These are phyloP conservation scores for Pelmatolapia mariae DNA, from an alignment of 2,113 vertebrate species.

Conservation along the genomic window DNA sequence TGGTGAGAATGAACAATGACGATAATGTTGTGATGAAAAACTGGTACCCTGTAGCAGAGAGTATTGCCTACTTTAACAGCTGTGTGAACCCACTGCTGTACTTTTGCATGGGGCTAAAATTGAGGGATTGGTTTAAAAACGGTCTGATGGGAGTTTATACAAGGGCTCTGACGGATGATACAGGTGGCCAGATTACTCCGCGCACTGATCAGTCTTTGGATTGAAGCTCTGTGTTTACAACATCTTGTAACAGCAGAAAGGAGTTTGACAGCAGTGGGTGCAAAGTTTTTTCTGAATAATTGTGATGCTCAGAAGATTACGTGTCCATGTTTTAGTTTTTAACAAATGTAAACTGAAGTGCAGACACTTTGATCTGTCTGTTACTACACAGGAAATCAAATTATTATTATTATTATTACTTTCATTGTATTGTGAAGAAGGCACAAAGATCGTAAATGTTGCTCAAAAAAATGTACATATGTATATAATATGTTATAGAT, in stretches of 20 bases:
- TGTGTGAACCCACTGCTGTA: conserved; percentile 34
- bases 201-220: conserved; percentile 31
- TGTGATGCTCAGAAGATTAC: fast-evolving
- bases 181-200: neutral
- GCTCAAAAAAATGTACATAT: neutral
- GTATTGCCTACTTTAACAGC: conserved; percentile 74
- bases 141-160: conserved; percentile 42
- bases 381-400: neutral
- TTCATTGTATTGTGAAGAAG: neutral
- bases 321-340: neutral
- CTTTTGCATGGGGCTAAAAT: conserved; percentile 71
- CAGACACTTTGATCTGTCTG: neutral
- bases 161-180: conserved; percentile 53
- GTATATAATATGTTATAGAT: neutral
- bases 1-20: conserved; percentile 60
- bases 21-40: conserved; percentile 44
- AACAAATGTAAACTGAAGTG: neutral
- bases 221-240: neutral
- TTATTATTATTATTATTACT: neutral
- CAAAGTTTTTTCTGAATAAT: neutral
- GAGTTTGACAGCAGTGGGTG: neutral
- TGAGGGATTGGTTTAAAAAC: conserved; percentile 24
- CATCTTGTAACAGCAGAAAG: fast-evolving
- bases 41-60: conserved; percentile 44
- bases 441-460: fast-evolving